A percentile compares a stretch with the other conserved stretches of the same genome.
phyloP scores from a whole-genome alignment of 2,113 vertebrate genomes.

The Aspidoscelis tigris region DNA sequence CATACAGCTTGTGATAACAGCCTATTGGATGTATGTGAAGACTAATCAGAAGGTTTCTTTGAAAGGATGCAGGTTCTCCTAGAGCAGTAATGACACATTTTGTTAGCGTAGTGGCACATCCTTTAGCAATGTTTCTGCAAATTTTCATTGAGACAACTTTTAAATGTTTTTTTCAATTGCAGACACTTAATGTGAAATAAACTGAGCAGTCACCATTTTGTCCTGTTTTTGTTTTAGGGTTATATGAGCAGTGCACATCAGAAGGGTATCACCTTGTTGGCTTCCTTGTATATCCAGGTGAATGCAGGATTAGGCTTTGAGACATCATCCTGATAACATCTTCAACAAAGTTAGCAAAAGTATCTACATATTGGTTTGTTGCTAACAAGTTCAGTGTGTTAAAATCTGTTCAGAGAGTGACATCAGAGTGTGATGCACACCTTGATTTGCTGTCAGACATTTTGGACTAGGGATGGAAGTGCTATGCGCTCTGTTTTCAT shows the following conservation, averaged over 20 bases:
- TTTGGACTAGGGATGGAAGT: not conserved
- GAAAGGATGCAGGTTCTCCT: not conserved
- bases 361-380: not conserved
- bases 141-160: constrained; percentile 1
- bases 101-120: constrained; percentile 1
- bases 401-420: not conserved
- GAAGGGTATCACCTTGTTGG: not conserved
- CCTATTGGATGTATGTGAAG: too few relatives aligned
- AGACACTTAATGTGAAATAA: constrained; percentile 13
- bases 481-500: not conserved
- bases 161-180: not conserved
- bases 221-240: not conserved
- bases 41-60: not conserved
- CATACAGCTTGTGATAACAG: not conserved
- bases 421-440: not conserved
- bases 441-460: not conserved
- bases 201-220: not conserved
- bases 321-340: not conserved
- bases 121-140: not conserved
- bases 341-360: not conserved
- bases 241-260: not conserved
- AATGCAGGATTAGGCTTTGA: not conserved
- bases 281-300: not conserved
- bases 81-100: not conserved
- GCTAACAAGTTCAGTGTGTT: not conserved